Evolutionary conservation across 1,140 invertebrate species (phyloP).

Genomic region (Anthonomus grandis): DNA sequence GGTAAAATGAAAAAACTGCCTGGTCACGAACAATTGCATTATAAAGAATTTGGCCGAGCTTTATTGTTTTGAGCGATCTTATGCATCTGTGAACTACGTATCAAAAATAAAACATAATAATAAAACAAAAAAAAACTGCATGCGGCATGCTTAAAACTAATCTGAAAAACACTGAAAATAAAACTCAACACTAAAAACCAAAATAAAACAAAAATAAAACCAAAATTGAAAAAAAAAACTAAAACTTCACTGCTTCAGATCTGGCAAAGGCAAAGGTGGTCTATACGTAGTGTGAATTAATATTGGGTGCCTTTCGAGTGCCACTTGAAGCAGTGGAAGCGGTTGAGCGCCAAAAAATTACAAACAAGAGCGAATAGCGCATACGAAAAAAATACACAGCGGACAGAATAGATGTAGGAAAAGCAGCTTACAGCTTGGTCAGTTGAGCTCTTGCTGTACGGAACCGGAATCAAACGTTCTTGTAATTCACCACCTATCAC

Average conservation of each 20-base stretch:
- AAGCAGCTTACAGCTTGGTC: constrained; percentile 96
- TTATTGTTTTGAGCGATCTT: constrained; percentile 48
- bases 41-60: constrained; percentile 38
- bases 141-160: constrained; percentile 42
- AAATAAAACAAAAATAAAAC: constrained; percentile 34
- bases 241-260: constrained; percentile 41
- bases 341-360: constrained; percentile 40
- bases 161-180: constrained; percentile 30
- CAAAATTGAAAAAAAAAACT: constrained; percentile 32
- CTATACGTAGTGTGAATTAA: not conserved
- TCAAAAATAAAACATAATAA: constrained; percentile 33
- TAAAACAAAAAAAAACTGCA: constrained; percentile 23
- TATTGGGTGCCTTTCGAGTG: constrained; percentile 11
- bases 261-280: constrained; percentile 28
- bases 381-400: constrained; percentile 47
- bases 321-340: constrained; percentile 41
- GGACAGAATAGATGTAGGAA: constrained; percentile 53
- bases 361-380: constrained; percentile 45
- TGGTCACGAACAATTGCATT: constrained; percentile 11
- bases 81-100: constrained; percentile 47
- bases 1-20: constrained; percentile 13
- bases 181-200: constrained; percentile 25
- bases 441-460: constrained; percentile 99
- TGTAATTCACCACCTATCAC: constrained; percentile 99
- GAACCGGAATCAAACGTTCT: constrained; percentile 98